Evolutionary conservation across 2,797 vertebrate genomes (phyloP), one percentile per base, ranked within the genome.

Genomic region (Bovichtus diacanthus): DNA sequence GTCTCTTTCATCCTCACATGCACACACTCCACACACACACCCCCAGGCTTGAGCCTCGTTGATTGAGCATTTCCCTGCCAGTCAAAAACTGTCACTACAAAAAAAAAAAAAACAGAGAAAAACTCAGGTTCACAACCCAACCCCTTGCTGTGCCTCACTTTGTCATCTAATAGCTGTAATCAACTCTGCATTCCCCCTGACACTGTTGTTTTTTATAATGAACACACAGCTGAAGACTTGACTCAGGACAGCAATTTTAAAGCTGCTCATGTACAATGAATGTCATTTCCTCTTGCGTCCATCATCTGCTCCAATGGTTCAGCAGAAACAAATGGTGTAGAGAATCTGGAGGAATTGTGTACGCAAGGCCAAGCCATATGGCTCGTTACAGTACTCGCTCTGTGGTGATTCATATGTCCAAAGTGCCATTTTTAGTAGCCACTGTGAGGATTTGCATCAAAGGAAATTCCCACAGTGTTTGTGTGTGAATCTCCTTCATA

Each of bases 121-220:
- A 31, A 21, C 8, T 51, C 62, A 70, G 76, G 80, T 85, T 84
- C 81, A 68, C 72, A 81, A 50, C 66, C 41, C 64, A 70, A 25
- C 69, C 76, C 79, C 82, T 80, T 36, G 69, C 80, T 77, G 61
- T 10, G 69, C 25, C 8, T 2, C 80, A 56, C 59, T 75, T 54
- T 81, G 78, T 82, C 58, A 63, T 68, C 81, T 90, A 84, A 91
- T 79, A 87, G 79, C 83, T 85, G 73, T 85, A 82, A 86, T 87
- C 81, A 87, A 78, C 53, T 60, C 71, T 41, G 67, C 78, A 60
- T 64, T 68, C 62, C 56, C 44, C 36, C 64, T 50, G 80, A 86
- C 78, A 77, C 49, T 63, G 50, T 64, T 74, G 67, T 87, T 84
- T 66, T 34, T n/a, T 72, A 62, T 85, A 70, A 88, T 82, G 69